phyloP scores from a whole-genome alignment of 1,140 invertebrate genomes.

The Druon quercuslanigerum region DNA sequence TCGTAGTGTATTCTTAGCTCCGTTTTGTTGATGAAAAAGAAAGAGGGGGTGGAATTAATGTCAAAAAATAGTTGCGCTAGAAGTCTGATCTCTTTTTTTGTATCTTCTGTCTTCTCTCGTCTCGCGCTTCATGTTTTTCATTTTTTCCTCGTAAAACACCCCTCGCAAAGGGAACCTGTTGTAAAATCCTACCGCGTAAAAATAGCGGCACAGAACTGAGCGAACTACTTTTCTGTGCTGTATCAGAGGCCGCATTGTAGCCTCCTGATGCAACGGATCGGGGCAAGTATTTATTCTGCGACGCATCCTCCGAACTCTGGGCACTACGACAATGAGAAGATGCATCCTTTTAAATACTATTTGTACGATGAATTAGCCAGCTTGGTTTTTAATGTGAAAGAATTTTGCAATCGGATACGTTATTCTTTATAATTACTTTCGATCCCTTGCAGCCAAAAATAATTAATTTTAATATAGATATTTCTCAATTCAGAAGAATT shows the following conservation, averaged over 20 bases:
- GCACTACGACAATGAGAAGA: background rate
- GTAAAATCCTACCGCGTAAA: slow-evolving; percentile 66
- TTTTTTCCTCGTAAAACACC: slow-evolving; percentile 41
- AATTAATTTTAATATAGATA: no score
- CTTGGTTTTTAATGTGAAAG: no score
- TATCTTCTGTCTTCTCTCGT: background rate
- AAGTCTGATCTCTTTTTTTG: slow-evolving; percentile 39
- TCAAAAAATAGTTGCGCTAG: slow-evolving; percentile 57
- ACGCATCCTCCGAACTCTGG: slow-evolving; percentile 37
- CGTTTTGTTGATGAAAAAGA: slow-evolving; percentile 57
- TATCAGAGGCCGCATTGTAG: slow-evolving; percentile 45
- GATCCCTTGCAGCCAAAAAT: no score
- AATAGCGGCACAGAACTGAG: slow-evolving; percentile 61
- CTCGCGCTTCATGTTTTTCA: slow-evolving; percentile 37
- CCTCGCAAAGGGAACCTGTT: slow-evolving; percentile 62
- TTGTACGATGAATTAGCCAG: background rate
- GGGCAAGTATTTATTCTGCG: slow-evolving; percentile 57
- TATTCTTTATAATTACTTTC: no score
- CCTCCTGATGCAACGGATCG: slow-evolving; percentile 48
- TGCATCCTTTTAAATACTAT: background rate
- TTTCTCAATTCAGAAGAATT: no score
- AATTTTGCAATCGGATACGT: no score
- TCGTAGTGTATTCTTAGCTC: slow-evolving; percentile 61
- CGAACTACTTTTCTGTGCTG: slow-evolving; percentile 58
- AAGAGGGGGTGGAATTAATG: slow-evolving; percentile 58